Base-by-base conservation (phyloP, 2,888 invertebrate species). In the Pseudococcus viburni region DNA sequence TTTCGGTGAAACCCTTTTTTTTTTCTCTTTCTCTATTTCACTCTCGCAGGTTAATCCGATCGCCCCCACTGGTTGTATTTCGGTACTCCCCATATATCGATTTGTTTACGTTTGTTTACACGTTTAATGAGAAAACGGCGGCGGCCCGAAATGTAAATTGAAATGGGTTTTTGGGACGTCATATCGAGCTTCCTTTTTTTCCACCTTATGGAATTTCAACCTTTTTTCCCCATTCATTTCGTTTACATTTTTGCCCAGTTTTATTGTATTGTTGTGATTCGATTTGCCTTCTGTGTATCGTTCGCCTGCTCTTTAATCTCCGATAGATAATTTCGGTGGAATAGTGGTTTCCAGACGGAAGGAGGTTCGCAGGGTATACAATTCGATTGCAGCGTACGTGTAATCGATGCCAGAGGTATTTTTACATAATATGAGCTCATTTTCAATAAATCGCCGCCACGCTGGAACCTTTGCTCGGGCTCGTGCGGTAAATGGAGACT, bases 131-230 rank as follows among this genome's bases (percentile, higher is more conserved):
- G 33, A 73, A 22, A 73, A 73, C 73, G 73, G 33, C 7, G 22
- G 22, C 22, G 22, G 64, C 26, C 33, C 26, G 73, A 33, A 73
- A 73, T 73, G 73, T 33, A 26, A 73, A 73, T 73, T 73, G 73
- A 73, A 73, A 73, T 73, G 73, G 33, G 73, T 73, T 73, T 73
- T 73, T 33, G 73, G 73, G 73, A 73, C 73, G 73, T 73, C 73
- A 73, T 33, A 73, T 73, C 73, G 73, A 73, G 73, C 73, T 64
- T 22, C 22, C 22, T 64, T 22, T 64, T 73, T 73, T 73, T 73
- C 26, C 26, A 33, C 26, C 33, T 73, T 33, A 17, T 19, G 26
- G 9, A 73, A 73, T 73, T 73, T 73, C 42, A 73, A 73, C 33
- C 73, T 33, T 73, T 73, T 73, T 73, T 33, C 39, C 33, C 6